phyloP scores from a whole-genome alignment of 2,113 vertebrate species.

The Odocoileus hemionus region DNA sequence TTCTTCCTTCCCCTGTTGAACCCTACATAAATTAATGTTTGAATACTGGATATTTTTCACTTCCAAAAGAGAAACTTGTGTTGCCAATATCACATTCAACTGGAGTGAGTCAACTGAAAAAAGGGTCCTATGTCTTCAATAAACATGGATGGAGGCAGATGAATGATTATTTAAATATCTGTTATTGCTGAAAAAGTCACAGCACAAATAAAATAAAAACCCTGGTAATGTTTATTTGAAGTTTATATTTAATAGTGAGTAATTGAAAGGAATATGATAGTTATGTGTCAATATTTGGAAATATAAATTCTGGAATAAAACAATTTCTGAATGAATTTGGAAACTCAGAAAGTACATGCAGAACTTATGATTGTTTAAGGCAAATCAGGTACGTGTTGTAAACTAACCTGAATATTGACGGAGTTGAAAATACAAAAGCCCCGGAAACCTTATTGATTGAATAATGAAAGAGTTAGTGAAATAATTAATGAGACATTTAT shows the following conservation, averaged over 20 bases:
- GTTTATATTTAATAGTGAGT: not conserved
- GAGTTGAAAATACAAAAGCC: not conserved
- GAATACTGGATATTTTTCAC: not conserved
- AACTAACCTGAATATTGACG: not conserved
- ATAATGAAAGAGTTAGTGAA: not conserved
- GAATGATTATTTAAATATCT: not conserved
- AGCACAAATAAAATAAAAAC: not conserved
- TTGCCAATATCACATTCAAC: not conserved
- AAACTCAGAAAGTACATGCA: not conserved
- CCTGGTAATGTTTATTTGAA: not conserved
- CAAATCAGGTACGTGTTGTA: not conserved
- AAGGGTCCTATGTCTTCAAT: not conserved
- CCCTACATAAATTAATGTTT: not conserved
- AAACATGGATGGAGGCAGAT: not conserved
- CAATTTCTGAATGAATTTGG: not conserved
- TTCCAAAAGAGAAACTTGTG: not conserved
- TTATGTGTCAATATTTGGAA: not conserved
- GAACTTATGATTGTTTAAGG: not conserved
- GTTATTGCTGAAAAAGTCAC: not conserved
- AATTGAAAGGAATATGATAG: not conserved
- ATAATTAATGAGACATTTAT: not conserved
- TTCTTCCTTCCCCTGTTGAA: not conserved
- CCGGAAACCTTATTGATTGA: not conserved
- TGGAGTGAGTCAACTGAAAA: not conserved
- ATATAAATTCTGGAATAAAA: not conserved